A percentile compares a stretch with the other conserved stretches of the same genome.
Evolutionary conservation across 1,140 invertebrate genomes (phyloP).

Genomic region (Drosophila nebulosa): DNA sequence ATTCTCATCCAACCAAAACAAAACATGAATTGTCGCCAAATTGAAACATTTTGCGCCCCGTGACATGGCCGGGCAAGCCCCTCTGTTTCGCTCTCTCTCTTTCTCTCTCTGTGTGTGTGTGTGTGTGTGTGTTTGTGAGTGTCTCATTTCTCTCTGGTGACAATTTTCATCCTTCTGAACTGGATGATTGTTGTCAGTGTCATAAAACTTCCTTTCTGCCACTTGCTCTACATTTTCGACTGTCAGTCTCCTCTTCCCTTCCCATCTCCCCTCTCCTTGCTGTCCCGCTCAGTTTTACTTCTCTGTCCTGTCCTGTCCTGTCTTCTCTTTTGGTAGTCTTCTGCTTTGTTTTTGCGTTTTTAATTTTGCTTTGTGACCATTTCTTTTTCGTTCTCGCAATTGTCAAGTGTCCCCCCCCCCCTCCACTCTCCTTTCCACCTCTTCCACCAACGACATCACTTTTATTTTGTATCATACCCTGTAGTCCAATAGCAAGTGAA

Average conservation of each 20-base stretch:
- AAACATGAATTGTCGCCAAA: slow-evolving; percentile 65
- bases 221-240: slow-evolving; percentile 68
- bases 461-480: background rate
- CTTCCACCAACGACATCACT: too few relatives aligned
- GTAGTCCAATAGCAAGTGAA: background rate
- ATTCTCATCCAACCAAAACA: slow-evolving; percentile 22
- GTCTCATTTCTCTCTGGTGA: slow-evolving; percentile 35
- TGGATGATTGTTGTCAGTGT: slow-evolving; percentile 55
- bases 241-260: background rate
- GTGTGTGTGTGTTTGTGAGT: background rate
- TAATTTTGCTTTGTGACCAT: slow-evolving; percentile 73
- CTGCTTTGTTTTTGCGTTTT: slow-evolving; percentile 71
- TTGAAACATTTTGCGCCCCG: slow-evolving; percentile 64
- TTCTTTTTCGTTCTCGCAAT: slow-evolving; percentile 27
- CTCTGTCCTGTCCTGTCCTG: too few relatives aligned
- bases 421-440: background rate
- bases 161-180: slow-evolving; percentile 11
- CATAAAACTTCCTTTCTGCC: slow-evolving; percentile 74
- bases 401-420: slow-evolving; percentile 18
- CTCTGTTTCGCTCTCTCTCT: background rate
- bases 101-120: background rate
- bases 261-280: background rate
- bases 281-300: too few relatives aligned
- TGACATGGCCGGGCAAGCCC: slow-evolving; percentile 21
- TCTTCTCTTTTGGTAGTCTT: background rate